phyloP scores from a whole-genome alignment of 2,113 vertebrate species.

The Xiphophorus couchianus region DNA sequence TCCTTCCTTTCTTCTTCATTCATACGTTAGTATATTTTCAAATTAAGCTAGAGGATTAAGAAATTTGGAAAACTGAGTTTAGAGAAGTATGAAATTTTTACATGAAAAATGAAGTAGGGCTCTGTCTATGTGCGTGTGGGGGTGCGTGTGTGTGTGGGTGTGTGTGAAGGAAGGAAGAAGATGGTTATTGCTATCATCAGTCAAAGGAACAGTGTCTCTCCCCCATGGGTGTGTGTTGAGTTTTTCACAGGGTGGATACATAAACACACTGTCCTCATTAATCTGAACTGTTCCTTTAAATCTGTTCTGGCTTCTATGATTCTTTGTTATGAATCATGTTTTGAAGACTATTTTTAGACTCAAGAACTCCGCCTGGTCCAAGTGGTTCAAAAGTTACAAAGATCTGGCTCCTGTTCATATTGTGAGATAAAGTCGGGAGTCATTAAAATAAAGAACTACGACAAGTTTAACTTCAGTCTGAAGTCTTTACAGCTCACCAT shows the following conservation, averaged over 20 bases:
- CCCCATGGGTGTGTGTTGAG: slow-evolving; percentile 11
- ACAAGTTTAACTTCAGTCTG: neutral
- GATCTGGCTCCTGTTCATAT: neutral
- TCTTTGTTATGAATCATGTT: neutral
- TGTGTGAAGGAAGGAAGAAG: too few species aligned
- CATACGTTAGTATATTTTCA: too few species aligned
- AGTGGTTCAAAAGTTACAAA: neutral
- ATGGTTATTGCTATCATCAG: too few species aligned
- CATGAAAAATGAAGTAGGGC: neutral
- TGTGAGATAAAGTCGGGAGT: neutral
- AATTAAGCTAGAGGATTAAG: neutral
- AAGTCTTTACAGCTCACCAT: neutral
- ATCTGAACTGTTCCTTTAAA: neutral
- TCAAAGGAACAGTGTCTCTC: too few species aligned
- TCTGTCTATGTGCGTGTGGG: neutral
- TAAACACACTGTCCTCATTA: neutral
- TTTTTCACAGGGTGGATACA: slow-evolving; percentile 12
- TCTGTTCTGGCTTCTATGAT: neutral
- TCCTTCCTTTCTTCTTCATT: too few species aligned
- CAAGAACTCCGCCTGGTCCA: neutral
- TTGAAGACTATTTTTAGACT: neutral
- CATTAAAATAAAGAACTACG: neutral
- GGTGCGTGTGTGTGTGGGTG: neutral
- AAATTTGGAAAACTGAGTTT: neutral
- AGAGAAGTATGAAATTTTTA: neutral